phyloP scores from a whole-genome alignment of 1,140 invertebrate genomes.

The Lordiphosa clarofinis region DNA sequence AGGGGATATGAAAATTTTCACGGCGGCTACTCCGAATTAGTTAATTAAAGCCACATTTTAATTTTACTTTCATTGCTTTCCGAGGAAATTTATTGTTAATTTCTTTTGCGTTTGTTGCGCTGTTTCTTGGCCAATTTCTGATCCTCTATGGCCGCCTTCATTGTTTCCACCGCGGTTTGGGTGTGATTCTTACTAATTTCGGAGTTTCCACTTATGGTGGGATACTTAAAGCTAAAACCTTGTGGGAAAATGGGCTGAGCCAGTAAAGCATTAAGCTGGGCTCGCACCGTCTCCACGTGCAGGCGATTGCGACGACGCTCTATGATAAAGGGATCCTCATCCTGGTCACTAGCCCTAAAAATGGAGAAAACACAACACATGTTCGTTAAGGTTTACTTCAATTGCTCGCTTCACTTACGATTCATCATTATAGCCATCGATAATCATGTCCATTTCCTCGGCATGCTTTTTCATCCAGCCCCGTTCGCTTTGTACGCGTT shows the following conservation, averaged over 20 bases:
- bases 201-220: slow-evolving; percentile 49
- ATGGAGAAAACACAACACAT: too few relatives aligned
- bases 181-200: slow-evolving; percentile 45
- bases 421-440: slow-evolving; percentile 84
- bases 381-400: not conserved
- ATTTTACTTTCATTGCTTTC: too few relatives aligned
- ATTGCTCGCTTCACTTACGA: slow-evolving; percentile 30
- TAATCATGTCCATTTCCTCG: slow-evolving; percentile 92
- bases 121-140: slow-evolving; percentile 62
- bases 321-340: slow-evolving; percentile 71
- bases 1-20: too few relatives aligned
- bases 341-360: slow-evolving; percentile 65
- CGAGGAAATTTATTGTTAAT: not conserved
- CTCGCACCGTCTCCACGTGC: slow-evolving; percentile 81
- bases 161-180: slow-evolving; percentile 69
- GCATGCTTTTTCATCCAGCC: slow-evolving; percentile 90
- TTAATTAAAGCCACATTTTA: too few relatives aligned
- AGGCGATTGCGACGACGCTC: slow-evolving; percentile 67
- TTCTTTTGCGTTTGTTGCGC: slow-evolving; percentile 69
- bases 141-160: slow-evolving; percentile 76
- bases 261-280: slow-evolving; percentile 82
- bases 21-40: too few relatives aligned
- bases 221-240: slow-evolving; percentile 85
- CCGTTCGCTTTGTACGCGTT: slow-evolving; percentile 85
- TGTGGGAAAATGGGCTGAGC: slow-evolving; percentile 84